Evolutionary conservation across 2,113 vertebrate species (phyloP).

Genomic region (Macquaria ambigua): DNA sequence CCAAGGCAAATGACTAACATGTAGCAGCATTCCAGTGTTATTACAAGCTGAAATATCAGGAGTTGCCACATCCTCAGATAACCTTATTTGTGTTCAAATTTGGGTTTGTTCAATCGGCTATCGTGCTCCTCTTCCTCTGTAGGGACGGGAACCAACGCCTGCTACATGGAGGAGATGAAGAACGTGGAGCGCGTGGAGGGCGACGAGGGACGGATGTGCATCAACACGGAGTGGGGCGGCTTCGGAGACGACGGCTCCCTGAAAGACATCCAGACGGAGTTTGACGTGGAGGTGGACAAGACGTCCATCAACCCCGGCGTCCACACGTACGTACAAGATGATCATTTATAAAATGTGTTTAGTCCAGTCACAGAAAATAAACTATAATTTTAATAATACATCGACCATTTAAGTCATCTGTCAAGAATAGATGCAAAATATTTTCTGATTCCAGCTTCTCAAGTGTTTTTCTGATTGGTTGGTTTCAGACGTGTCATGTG

Average conservation of each 20-base stretch:
- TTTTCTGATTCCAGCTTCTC: not conserved
- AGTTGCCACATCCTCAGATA: too few species aligned
- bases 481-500: too few species aligned
- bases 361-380: not conserved
- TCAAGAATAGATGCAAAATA: not conserved
- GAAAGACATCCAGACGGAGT: conserved; percentile 79
- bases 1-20: too few species aligned
- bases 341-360: not conserved
- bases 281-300: conserved; percentile 82
- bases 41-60: too few species aligned
- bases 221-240: conserved; percentile 98
- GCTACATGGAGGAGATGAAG: conserved; percentile 98
- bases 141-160: conserved; percentile 96
- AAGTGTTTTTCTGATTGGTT: too few species aligned
- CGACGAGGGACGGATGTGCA: conserved; percentile 92
- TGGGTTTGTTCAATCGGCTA: too few species aligned
- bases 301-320: conserved; percentile 80
- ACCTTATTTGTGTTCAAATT: too few species aligned
- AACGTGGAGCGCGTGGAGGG: conserved; percentile 94
- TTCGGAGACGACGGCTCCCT: conserved; percentile 89
- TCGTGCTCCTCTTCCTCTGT: not conserved
- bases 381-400: not conserved
- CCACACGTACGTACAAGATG: conserved; percentile 72
- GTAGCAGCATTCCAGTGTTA: too few species aligned
- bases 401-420: too few species aligned